Conservation (phyloP, 2,113 vertebrate species). For the Narcine bancroftii region DNA sequence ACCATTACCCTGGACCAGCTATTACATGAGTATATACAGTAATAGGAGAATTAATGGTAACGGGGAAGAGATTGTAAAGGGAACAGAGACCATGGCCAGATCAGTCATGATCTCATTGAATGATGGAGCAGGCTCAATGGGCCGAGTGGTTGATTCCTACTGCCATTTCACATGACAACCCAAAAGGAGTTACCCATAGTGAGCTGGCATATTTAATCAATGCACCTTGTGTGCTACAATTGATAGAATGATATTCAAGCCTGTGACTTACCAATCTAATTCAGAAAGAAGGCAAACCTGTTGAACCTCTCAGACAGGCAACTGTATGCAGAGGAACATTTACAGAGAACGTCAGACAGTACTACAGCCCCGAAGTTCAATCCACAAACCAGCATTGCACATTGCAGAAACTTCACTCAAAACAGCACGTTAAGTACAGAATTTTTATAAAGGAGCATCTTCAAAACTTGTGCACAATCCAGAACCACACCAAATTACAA, state of each 20-base stretch:
- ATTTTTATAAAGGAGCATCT: background rate
- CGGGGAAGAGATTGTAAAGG: too few relatives aligned
- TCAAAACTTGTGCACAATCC: background rate
- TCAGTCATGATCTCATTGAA: too few relatives aligned
- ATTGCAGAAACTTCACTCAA: background rate
- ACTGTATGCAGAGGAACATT: background rate
- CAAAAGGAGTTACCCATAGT: too few relatives aligned
- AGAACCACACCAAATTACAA: background rate
- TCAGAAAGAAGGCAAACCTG: background rate
- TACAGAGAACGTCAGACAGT: background rate
- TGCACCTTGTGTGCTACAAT: background rate
- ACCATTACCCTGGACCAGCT: too few relatives aligned
- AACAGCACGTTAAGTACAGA: background rate
- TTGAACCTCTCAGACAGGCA: background rate
- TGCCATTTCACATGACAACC: too few relatives aligned
- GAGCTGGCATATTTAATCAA: background rate
- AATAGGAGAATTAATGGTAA: too few relatives aligned
- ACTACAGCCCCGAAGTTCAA: background rate
- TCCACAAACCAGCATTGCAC: background rate
- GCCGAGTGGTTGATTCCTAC: too few relatives aligned
- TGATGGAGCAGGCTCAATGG: too few relatives aligned
- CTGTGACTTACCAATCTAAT: background rate
- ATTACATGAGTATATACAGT: too few relatives aligned
- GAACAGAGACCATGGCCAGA: too few relatives aligned
- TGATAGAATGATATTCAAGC: background rate